These are phyloP conservation scores for Andinoacara biseriatus DNA, from an alignment of 2,113 vertebrate genomes.

Conservation along the genomic window DNA sequence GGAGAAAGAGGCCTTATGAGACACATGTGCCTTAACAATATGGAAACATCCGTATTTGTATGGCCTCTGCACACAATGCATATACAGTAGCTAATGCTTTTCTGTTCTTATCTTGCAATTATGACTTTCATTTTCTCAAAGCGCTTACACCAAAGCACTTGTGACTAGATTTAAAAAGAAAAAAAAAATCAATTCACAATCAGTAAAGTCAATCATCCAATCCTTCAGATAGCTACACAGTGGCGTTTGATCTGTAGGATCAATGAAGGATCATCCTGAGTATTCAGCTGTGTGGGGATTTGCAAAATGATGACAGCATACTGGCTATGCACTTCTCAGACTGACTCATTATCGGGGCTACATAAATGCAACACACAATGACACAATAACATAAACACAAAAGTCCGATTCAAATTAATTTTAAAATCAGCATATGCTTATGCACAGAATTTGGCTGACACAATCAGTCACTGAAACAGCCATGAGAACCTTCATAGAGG, in stretches of 20 bases:
- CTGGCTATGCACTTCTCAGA: conserved; percentile 4
- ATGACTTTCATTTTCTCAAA: conserved; percentile 24
- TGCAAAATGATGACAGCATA: not conserved
- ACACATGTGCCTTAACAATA: not conserved
- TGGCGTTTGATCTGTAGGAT: conserved; percentile 25
- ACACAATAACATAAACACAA: not conserved
- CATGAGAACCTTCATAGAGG: not conserved
- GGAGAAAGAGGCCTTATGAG: not conserved
- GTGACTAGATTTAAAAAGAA: not conserved
- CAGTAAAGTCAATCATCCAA: conserved; percentile 25
- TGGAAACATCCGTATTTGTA: not conserved
- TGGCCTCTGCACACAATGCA: conserved; percentile 19
- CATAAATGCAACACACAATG: not conserved
- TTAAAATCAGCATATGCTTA: not conserved
- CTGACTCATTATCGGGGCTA: not conserved
- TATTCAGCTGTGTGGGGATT: conserved; percentile 21
- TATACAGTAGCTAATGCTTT: conserved; percentile 36
- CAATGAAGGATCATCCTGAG: conserved; percentile 6
- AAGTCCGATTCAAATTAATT: not conserved
- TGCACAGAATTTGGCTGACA: not conserved
- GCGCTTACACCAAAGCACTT: conserved; percentile 13
- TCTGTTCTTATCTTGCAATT: conserved; percentile 9
- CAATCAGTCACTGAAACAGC: not conserved
- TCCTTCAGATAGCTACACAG: not conserved
- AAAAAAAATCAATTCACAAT: conserved; percentile 22